phyloP scores from a whole-genome alignment of 2,797 vertebrate species.

The Hoplostethus mediterraneus region DNA sequence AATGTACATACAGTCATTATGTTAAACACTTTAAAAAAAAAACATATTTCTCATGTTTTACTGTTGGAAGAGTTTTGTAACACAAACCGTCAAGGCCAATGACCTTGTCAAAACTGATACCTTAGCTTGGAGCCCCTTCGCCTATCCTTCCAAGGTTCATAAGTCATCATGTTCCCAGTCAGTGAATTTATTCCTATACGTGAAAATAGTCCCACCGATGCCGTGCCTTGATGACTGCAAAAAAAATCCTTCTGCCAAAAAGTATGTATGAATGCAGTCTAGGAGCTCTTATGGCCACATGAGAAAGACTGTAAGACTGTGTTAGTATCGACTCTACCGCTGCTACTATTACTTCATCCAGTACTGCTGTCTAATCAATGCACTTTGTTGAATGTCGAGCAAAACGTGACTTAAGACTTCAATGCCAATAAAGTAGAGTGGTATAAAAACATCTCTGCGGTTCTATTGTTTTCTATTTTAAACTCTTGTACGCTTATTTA shows the following conservation, averaged over 20 bases:
- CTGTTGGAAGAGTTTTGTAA: slow-evolving; percentile 54
- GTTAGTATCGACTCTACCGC: slow-evolving; percentile 34
- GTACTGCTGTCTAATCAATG: slow-evolving; percentile 69
- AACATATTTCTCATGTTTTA: slow-evolving; percentile 54
- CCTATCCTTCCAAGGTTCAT: slow-evolving; percentile 21
- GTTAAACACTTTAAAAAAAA: slow-evolving; percentile 30
- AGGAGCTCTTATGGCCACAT: slow-evolving; percentile 38
- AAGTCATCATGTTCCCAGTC: background rate
- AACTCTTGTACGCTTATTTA: slow-evolving; percentile 58
- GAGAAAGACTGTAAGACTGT: slow-evolving; percentile 27
- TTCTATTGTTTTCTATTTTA: slow-evolving; percentile 50
- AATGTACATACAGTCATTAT: slow-evolving; percentile 57
- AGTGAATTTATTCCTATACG: slow-evolving; percentile 33
- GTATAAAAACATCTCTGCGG: slow-evolving; percentile 28
- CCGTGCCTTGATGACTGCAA: slow-evolving; percentile 32
- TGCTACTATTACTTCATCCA: slow-evolving; percentile 39
- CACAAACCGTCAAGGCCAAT: slow-evolving; percentile 34
- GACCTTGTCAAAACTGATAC: slow-evolving; percentile 45
- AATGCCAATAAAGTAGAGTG: slow-evolving; percentile 77
- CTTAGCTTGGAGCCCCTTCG: slow-evolving; percentile 17
- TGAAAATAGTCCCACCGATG: slow-evolving; percentile 20
- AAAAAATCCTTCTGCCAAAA: slow-evolving; percentile 6
- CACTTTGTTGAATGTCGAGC: slow-evolving; percentile 79
- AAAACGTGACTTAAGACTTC: slow-evolving; percentile 59
- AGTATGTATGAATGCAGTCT: slow-evolving; percentile 55